Conservation (phyloP, 2,888 invertebrate species). For the Cryptus viduatorius region DNA sequence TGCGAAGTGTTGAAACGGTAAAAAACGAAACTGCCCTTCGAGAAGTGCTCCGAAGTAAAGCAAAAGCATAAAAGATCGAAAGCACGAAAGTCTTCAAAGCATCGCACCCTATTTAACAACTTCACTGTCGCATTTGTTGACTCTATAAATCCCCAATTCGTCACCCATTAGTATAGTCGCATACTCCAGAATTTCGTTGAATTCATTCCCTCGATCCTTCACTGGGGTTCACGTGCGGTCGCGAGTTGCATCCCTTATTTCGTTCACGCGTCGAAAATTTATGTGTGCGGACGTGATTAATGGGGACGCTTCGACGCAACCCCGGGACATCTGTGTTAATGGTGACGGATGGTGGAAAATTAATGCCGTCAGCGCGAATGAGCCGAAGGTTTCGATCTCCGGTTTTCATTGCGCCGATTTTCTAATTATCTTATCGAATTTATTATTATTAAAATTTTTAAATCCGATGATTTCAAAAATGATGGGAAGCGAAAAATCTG, state of each 20-base stretch:
- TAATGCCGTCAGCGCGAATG: conserved; percentile 78
- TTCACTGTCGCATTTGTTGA: conserved; percentile 31
- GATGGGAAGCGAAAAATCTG: neutral
- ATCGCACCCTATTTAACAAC: conserved; percentile 47
- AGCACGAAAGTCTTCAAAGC: neutral
- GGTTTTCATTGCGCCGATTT: neutral
- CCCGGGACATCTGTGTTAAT: conserved; percentile 82
- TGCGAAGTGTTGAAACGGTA: neutral
- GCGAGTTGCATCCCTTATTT: conserved; percentile 48
- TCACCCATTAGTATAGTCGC: conserved; percentile 78
- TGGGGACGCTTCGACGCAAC: conserved; percentile 79
- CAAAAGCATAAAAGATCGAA: neutral
- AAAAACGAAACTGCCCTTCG: neutral
- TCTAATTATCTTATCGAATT: neutral
- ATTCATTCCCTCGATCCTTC: neutral
- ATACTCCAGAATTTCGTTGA: conserved; percentile 74
- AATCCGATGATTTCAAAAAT: conserved; percentile 16
- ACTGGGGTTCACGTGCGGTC: neutral
- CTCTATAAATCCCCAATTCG: conserved; percentile 77
- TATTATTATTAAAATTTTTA: neutral
- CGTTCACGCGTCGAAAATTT: conserved; percentile 74
- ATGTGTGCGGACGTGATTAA: conserved; percentile 81
- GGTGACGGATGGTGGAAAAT: conserved; percentile 81
- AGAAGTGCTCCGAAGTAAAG: neutral
- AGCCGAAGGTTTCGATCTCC: conserved; percentile 1